Percentiles rank a stretch among this genome's conserved stretches.
phyloP scores from a whole-genome alignment of 2,888 invertebrate species.

The Drosophila putrida region DNA sequence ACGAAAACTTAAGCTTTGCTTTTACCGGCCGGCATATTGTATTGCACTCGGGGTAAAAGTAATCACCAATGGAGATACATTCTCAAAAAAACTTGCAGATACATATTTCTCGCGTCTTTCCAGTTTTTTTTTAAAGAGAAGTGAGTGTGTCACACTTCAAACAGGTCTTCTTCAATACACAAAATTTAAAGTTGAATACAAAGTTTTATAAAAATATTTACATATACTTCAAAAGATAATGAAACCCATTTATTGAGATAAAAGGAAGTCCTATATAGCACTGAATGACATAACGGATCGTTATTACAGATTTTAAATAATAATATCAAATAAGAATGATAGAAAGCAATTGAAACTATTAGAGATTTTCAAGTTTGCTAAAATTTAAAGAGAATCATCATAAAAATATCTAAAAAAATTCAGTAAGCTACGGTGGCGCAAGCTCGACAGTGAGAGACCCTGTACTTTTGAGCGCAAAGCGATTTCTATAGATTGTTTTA shows the following conservation, averaged over 20 bases:
- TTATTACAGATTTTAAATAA: background rate
- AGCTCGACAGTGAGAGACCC: too few relatives aligned
- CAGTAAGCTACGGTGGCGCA: too few relatives aligned
- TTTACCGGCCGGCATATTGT: slow-evolving; percentile 74
- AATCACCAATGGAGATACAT: slow-evolving; percentile 32
- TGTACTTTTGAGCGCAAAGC: too few relatives aligned
- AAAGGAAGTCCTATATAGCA: background rate
- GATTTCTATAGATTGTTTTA: too few relatives aligned
- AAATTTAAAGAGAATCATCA: background rate
- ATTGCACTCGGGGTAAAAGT: slow-evolving; percentile 41
- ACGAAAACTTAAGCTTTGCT: slow-evolving; percentile 22
- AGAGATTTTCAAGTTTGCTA: background rate
- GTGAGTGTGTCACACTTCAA: slow-evolving; percentile 54
- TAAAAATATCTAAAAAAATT: too few relatives aligned
- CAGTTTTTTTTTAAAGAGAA: slow-evolving; percentile 14
- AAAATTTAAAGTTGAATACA: slow-evolving; percentile 9
- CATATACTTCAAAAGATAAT: slow-evolving; percentile 15
- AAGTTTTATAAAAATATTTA: slow-evolving; percentile 9
- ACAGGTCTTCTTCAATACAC: slow-evolving; percentile 56
- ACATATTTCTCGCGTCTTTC: slow-evolving; percentile 32
- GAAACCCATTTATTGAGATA: background rate
- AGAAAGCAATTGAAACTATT: background rate
- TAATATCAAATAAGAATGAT: background rate
- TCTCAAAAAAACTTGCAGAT: slow-evolving; percentile 16
- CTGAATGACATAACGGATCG: background rate